Conservation (phyloP, 2,113 vertebrate genomes). For the Sciurus niger region DNA sequence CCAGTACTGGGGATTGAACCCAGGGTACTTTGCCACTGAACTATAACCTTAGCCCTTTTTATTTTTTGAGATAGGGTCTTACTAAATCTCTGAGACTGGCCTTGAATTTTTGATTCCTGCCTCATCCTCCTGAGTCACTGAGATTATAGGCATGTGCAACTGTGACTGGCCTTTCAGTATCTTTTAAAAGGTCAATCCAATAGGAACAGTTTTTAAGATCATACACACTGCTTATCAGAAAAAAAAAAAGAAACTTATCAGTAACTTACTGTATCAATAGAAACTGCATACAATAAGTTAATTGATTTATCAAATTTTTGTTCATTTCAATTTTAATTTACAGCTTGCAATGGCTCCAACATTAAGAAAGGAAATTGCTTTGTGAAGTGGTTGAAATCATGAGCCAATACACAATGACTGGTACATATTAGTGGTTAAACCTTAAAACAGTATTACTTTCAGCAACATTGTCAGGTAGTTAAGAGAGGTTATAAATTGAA, state of each 20-base stretch:
- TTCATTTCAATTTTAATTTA: constrained; percentile 57
- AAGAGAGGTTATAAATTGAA: constrained; percentile 26
- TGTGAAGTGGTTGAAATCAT: constrained; percentile 48
- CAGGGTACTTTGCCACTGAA: too few species aligned
- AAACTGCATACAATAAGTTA: constrained; percentile 58
- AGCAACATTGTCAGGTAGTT: constrained; percentile 1
- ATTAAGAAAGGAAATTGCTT: constrained; percentile 69
- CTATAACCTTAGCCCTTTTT: too few species aligned
- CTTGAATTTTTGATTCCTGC: too few species aligned
- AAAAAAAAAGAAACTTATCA: constrained; percentile 18
- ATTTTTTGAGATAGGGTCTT: too few species aligned
- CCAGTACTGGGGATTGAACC: too few species aligned
- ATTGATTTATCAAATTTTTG: constrained; percentile 57
- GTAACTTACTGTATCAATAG: neutral
- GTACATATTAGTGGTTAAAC: constrained; percentile 57
- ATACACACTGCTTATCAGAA: neutral
- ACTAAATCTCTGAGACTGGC: too few species aligned
- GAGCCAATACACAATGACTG: constrained; percentile 48
- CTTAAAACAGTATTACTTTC: constrained; percentile 18
- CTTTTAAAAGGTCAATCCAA: neutral
- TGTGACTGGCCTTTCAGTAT: neutral
- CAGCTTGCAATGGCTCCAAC: constrained; percentile 53
- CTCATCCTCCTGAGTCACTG: too few species aligned
- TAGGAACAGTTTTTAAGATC: neutral
- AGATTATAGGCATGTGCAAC: too few species aligned